Evolutionary conservation across 2,113 vertebrate species (phyloP), one percentile per base, ranked within the genome.

Genomic region (Tamias sibiricus): DNA sequence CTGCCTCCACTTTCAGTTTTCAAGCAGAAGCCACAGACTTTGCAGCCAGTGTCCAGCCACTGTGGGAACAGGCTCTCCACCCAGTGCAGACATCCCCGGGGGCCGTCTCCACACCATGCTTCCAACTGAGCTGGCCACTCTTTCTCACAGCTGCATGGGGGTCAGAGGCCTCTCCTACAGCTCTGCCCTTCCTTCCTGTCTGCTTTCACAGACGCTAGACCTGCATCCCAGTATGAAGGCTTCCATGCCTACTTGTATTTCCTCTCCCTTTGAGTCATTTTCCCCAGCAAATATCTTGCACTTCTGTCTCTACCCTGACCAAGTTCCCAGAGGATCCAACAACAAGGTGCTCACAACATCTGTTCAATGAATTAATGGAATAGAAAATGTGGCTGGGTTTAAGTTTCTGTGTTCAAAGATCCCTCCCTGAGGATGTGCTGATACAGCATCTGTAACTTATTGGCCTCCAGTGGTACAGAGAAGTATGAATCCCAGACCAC

Each of bases 61-160:
- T 1, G 26, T 6, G 42, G 14, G 1, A 1, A 64, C 24, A 3
- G 26, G 35, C 7, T 59, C 90, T 92, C 71, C 54, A 2, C 14
- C 16, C 19, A 2, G 69, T 0, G 30, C 35, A 47, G 69, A 52
- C 19, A 47, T 47, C 28, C 28, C 19, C 5, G 2, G 1, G 24
- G 86, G 16, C 14, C 2, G 1, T 32, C 44, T 76, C 30, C 26
- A 26, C 9, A 28, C 6, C 14, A 20, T 72, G 26, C 12, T 59
- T 72, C 49, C 4, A 0, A 8, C 4, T 14, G 14, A 10, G 6
- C 42, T 7, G 5, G 37, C 62, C 68, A 44, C n/a, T 28, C 71
- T 49, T 52, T 16, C 20, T 12, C 35, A 8, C 0, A 19, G 32
- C 13, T 24, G 49, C 54, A n/a, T 0, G 6, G 0, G 1, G n/a